Base-by-base conservation (phyloP, 2,113 vertebrate species). In the Nyctibius bracteatus region DNA sequence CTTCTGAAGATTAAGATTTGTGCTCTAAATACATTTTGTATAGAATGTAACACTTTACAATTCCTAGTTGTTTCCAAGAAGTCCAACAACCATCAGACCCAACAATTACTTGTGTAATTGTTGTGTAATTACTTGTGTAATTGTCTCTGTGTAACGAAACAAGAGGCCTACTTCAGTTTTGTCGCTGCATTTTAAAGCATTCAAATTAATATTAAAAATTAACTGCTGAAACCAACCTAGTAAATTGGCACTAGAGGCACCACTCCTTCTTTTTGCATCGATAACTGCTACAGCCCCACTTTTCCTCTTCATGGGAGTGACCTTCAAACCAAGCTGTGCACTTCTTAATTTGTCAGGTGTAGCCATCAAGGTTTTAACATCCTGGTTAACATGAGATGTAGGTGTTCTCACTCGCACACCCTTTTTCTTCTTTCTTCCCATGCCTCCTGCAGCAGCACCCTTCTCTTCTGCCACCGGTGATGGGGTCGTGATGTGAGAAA, bases 181-280 rank as follows among this genome's bases (percentile, higher is more conserved):
- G 8, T 23, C 30, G 5, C 51, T 55, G 31, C 28, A 44, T 61
- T 44, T 72, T 28, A 51, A 67, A 91, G 43, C 17, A 82, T 4
- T 33, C 23, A 33, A 89, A 14, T 18, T 10, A 37, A 3, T 11
- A 66, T 39, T 47, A n/a, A 67, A 59, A 70, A 80, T 24, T 1
- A 94, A 57, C 28, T 46, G 25, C 22, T 41, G 19, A 94, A 86
- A 97, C 96, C 66, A 94, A 99, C 99, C 98, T 96, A 98, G 97
- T 59, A 99, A 96, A 47, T 99, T 99, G 46, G 98, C 98, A 51
- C 94, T 97, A 33, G 99, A 99, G 51, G 99, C 97, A 57, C 98
- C 98, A 67, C 98, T 99, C 94, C 96, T 98, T 63, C 98, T 98
- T 70, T 81, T 97, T 24, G 97, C 94, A 19, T 63, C 95, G 72